phyloP scores from a whole-genome alignment of 2,113 vertebrate species.

The pig (Sus scrofa) region T2T-Sscrofa CM000830.6:94807501-94808000 shows the following conservation, averaged over 20 bases:
- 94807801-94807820: not conserved
- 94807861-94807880: not conserved
- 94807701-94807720: not conserved
- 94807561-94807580: not conserved
- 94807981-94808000: not conserved
- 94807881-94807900: not conserved
- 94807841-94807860: not conserved
- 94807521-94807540: not conserved
- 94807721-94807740: not conserved
- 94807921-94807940: conserved; percentile 23
- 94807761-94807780: not conserved
- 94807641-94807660: not conserved
- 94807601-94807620: not conserved
- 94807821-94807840: not conserved
- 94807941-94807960: not conserved
- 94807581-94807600: not conserved
- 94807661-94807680: not conserved
- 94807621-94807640: not conserved
- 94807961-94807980: not conserved
- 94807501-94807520: not conserved
- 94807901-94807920: not conserved
- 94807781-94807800: not conserved
- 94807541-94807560: not conserved
- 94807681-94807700: not conserved
- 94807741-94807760: not conserved